phyloP scores from a whole-genome alignment of 2,797 vertebrate genomes.

The Staurois parvus region DNA sequence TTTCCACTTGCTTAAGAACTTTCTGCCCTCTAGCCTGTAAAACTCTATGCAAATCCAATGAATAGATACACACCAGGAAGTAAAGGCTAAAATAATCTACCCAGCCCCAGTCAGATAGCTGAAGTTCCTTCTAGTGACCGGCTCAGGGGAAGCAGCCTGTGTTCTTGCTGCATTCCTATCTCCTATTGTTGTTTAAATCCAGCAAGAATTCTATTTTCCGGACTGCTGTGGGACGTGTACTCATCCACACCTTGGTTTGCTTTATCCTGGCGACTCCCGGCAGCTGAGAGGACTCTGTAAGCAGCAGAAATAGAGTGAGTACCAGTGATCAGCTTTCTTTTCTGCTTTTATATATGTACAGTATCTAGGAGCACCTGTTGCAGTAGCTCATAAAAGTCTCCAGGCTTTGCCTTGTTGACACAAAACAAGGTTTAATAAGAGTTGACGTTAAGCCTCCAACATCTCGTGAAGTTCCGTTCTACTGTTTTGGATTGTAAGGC shows the following conservation, averaged over 20 bases:
- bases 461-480: no score
- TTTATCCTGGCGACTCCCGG: neutral
- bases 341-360: neutral
- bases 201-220: neutral
- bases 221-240: neutral
- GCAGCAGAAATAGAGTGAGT: slow-evolving; percentile 19
- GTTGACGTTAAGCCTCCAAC: no score
- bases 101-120: neutral
- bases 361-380: neutral
- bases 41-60: slow-evolving; percentile 56
- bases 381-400: neutral
- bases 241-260: neutral
- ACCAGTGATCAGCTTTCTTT: neutral
- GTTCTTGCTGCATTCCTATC: neutral
- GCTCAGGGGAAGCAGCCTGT: slow-evolving; percentile 34
- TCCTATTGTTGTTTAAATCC: neutral
- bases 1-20: neutral
- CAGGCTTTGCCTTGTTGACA: neutral
- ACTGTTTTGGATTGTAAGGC: no score
- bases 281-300: neutral
- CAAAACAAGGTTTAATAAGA: neutral
- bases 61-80: slow-evolving; percentile 59
- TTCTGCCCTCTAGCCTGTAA: slow-evolving; percentile 17
- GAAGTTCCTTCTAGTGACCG: slow-evolving; percentile 35
- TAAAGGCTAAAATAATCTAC: slow-evolving; percentile 11